Evolutionary conservation across 2,113 vertebrate genomes (phyloP), one percentile per base, ranked within the genome.

Genomic region (Cyrtonyx montezumae): DNA sequence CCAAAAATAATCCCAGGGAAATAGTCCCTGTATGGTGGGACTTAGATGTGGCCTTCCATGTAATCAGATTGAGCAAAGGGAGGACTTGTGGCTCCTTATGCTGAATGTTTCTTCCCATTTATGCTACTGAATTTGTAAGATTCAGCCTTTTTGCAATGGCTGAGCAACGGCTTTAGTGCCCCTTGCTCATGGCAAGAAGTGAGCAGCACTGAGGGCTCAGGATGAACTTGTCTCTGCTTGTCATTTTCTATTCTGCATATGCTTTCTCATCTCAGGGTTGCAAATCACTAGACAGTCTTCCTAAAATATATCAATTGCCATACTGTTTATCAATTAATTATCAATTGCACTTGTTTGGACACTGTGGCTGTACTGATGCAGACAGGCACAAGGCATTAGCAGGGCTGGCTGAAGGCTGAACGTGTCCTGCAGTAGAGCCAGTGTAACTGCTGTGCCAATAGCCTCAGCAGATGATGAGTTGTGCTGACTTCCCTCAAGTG

Each of bases 211-310:
- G 53, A 77, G 12, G 12, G 17, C 58, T 76, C 0, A 0, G 13
- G 55, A 18, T 0, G 0, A 34, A 9, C 59, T 11, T 21, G 25
- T 43, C 49, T 70, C 25, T 3, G 9, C 46, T 67, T 5, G 0
- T 3, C 20, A 2, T 8, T 91, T 80, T 93, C 74, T 23, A n/a
- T 86, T 75, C 63, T 91, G 30, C 13, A 53, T 40, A 20, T 18
- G 3, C 48, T 81, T 90, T 66, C 32, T 94, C 5, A 3, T 56
- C n/a, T 68, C 22, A 76, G 19, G n/a, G 8, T 45, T 61, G 20
- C 25, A 66, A 94, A 74, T 26, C n/a, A n/a, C 30, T 48, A 63
- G 6, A 9, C 11, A 43, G n/a, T 17, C 9, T 43, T 75, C 30
- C 45, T 78, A 43, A 84, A 69, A 62, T 26, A 13, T 56, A 51